Conservation (phyloP, 2,797 vertebrate species). For the Cuniculus paca region DNA sequence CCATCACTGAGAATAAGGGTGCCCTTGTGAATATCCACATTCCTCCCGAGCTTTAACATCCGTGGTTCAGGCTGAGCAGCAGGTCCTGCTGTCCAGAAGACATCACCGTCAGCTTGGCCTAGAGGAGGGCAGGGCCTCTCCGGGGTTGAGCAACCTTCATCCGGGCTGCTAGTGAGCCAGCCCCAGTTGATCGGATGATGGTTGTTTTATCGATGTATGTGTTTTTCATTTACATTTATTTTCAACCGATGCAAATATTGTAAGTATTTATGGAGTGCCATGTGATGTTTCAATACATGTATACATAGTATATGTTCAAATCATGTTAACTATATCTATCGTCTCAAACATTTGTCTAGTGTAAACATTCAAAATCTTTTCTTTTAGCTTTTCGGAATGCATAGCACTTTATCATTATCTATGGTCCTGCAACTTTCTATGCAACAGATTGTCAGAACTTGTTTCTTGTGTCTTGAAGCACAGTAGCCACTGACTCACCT, state of each 20-base stretch:
- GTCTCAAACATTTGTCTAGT: background rate
- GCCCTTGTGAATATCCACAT: background rate
- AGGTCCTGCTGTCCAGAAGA: background rate
- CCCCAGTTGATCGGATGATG: background rate
- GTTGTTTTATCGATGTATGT: background rate
- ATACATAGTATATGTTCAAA: background rate
- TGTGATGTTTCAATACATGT: background rate
- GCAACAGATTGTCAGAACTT: background rate
- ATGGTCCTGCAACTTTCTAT: background rate
- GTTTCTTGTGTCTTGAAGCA: background rate
- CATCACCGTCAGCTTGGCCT: background rate
- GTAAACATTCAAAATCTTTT: background rate
- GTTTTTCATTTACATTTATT: background rate
- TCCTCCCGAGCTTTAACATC: background rate
- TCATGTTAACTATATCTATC: background rate
- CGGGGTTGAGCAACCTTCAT: background rate
- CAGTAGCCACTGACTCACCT: background rate
- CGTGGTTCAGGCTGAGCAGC: background rate
- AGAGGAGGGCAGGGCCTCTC: background rate
- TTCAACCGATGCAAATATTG: background rate
- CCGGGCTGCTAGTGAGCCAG: fast-evolving
- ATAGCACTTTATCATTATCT: background rate
- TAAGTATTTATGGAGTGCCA: background rate
- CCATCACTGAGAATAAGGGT: background rate
- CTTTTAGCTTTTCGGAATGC: background rate